Base-by-base conservation (phyloP, 2,113 vertebrate genomes). In the Colistium nudipinnis region DNA sequence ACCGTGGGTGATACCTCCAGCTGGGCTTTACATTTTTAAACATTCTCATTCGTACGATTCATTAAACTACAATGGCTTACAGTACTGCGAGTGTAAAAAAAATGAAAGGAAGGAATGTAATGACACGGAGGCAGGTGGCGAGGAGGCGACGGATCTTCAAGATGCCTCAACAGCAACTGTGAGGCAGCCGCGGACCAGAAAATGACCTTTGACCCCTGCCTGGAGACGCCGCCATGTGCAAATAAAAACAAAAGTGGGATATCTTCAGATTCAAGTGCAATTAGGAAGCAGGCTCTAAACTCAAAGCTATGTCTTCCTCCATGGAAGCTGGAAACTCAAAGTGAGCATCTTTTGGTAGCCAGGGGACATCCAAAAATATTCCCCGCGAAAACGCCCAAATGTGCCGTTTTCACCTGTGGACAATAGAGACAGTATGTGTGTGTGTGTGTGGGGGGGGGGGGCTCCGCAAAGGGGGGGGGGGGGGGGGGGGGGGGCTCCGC, bases 1-100 rank as follows among this genome's bases (percentile, higher is more conserved):
- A 70, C 25, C 78, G 64, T 28, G 9, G 8, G 49, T 14, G 45
- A 57, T 17, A 57, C 13, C 38, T 67, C 54, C 13, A 68, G 52
- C 43, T 10, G n/a, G 53, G 68, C 66, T 83, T 78, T 43, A 57
- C 65, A 69, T 66, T 62, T 65, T 68, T 17, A 63, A 53, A 63
- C 30, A 19, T 30, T 17, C 27, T n/a, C 33, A 65, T 51, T 51
- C n/a, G 22, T 27, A 24, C 4, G 10, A 3, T 43, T 72, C 2
- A 49, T 24, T 0, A 0, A 22, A 30, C 14, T 27, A 28, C 12
- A 62, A 33, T 6, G 9, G 4, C 33, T 28, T 27, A 44, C 45
- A 1, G 24, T n/a, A 1, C 6, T 49, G 2, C 9, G 6, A 33
- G 7, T 36, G n/a, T 10, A 7, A 11, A 51, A 4, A 25, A 6